Conservation (phyloP, 1,140 invertebrate species). For the Carposina sasakii region DNA sequence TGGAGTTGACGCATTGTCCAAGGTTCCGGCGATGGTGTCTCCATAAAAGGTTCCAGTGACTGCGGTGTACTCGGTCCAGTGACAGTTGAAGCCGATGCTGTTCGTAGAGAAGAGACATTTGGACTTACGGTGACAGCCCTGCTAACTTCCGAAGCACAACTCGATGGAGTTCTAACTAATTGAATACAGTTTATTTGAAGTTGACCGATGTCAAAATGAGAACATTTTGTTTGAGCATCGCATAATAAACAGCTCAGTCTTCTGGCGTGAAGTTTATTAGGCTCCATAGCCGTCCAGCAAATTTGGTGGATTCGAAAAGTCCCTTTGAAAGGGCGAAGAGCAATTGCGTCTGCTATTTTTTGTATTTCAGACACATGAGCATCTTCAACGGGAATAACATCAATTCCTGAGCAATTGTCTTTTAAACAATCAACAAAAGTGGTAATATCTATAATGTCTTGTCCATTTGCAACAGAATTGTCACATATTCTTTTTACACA, state of each 20-base stretch:
- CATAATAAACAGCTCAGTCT: slow-evolving; percentile 11
- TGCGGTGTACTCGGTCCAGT: no score
- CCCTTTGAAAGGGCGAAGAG: slow-evolving; percentile 15
- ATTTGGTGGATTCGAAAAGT: slow-evolving; percentile 11
- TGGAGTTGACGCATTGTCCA: no score
- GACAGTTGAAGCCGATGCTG: no score
- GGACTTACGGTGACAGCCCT: no score
- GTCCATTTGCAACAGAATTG: slow-evolving; percentile 7
- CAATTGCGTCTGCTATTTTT: neutral
- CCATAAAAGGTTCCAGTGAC: no score
- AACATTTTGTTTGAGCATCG: slow-evolving; percentile 4
- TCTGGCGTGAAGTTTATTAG: slow-evolving; percentile 6
- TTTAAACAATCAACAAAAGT: slow-evolving; percentile 7
- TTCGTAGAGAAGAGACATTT: no score
- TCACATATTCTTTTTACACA: slow-evolving; percentile 13
- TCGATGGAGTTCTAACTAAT: no score
- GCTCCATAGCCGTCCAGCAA: neutral
- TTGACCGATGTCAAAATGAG: slow-evolving; percentile 17
- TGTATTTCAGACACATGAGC: slow-evolving; percentile 7
- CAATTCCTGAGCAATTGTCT: slow-evolving; percentile 3
- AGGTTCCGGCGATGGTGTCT: no score
- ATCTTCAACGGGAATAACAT: slow-evolving; percentile 6
- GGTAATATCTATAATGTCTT: slow-evolving; percentile 12
- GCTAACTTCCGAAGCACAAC: no score
- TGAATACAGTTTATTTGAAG: slow-evolving; percentile 13